A percentile compares a stretch with the other conserved stretches of the same genome.
Conservation (phyloP, 2,888 invertebrate species). For the Eutolmus rufibarbis region DNA sequence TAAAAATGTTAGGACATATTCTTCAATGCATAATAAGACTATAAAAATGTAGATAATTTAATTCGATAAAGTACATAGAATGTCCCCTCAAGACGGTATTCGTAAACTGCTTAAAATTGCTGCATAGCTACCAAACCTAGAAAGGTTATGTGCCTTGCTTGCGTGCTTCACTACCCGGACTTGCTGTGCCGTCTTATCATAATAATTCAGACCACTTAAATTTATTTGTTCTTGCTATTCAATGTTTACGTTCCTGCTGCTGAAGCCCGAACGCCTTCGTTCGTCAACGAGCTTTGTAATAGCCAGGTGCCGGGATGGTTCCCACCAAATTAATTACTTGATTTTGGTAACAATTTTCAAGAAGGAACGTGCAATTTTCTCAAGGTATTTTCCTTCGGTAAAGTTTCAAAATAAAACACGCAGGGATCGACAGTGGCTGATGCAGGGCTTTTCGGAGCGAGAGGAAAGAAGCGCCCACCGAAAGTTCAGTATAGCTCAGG, state of each 20-base stretch:
- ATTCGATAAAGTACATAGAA: too few species aligned
- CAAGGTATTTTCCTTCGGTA: slow-evolving; percentile 12
- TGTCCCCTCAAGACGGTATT: too few species aligned
- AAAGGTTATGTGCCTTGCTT: slow-evolving; percentile 25
- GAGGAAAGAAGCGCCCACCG: background rate
- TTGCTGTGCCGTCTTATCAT: background rate
- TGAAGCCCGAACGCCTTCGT: background rate
- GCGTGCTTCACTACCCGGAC: background rate
- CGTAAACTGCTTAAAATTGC: too few species aligned
- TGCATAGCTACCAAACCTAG: background rate
- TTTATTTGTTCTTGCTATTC: slow-evolving; percentile 26
- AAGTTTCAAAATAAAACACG: slow-evolving; percentile 26
- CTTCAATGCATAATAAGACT: too few species aligned
- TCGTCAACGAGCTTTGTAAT: background rate
- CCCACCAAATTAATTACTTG: slow-evolving; percentile 31
- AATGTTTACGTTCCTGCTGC: background rate
- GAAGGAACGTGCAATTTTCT: slow-evolving; percentile 24
- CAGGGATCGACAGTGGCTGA: background rate
- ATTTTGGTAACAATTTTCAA: slow-evolving; percentile 30
- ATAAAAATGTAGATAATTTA: too few species aligned
- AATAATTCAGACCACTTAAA: slow-evolving; percentile 32
- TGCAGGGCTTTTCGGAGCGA: background rate
- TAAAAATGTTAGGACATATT: too few species aligned
- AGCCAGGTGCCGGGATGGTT: background rate
- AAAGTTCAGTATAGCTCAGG: slow-evolving; percentile 1